phyloP scores from a whole-genome alignment of 2,888 invertebrate genomes.

The Acanthoscelides obtectus region DNA sequence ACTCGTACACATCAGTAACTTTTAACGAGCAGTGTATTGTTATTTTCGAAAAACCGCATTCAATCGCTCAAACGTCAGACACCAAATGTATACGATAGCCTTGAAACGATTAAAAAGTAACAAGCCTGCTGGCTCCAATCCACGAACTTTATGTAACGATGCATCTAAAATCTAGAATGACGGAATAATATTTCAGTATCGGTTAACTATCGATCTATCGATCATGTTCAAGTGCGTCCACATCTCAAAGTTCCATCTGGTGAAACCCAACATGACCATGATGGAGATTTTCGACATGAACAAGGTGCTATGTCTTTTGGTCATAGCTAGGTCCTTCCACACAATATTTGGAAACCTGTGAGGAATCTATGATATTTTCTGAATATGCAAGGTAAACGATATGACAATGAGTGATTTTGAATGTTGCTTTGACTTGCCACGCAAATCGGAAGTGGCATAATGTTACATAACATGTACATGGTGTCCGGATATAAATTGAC shows the following conservation, averaged over 20 bases:
- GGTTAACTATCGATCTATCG: conserved; percentile 9
- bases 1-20: too few species aligned
- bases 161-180: neutral
- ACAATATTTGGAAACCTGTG: conserved; percentile 24
- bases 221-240: conserved; percentile 29
- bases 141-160: conserved; percentile 10
- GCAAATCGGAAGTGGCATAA: too few species aligned
- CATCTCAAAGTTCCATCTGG: conserved; percentile 18
- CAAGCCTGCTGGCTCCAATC: conserved; percentile 5
- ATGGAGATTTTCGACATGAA: conserved; percentile 37
- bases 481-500: too few species aligned
- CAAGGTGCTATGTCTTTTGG: conserved; percentile 33
- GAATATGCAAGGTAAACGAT: too few species aligned
- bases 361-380: too few species aligned
- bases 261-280: conserved; percentile 14
- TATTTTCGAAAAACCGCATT: neutral
- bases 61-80: neutral
- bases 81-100: neutral
- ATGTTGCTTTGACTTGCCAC: too few species aligned
- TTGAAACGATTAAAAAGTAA: conserved; percentile 4
- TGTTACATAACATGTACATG: too few species aligned
- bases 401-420: too few species aligned
- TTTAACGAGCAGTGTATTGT: too few species aligned
- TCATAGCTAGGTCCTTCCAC: conserved; percentile 33
- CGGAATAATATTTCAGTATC: conserved; percentile 14